These are phyloP conservation scores for Phalloptychus januarius DNA, from an alignment of 2,797 vertebrate genomes.

Conservation along the genomic window DNA sequence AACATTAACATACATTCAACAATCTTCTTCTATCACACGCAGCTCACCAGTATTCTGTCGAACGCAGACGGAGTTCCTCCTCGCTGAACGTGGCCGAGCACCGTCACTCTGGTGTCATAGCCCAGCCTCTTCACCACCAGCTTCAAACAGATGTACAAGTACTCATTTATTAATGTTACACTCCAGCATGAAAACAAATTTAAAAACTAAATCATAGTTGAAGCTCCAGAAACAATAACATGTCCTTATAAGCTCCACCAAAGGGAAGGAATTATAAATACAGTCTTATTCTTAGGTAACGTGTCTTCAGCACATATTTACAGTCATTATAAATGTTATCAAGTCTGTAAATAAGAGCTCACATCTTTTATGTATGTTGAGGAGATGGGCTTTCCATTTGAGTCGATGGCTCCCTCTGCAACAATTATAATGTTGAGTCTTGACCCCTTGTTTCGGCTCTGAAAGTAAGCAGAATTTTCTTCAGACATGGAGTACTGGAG, in stretches of 20 bases:
- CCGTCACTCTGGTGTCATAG: constrained; percentile 94
- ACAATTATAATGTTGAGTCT: constrained; percentile 95
- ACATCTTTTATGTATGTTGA: constrained; percentile 92
- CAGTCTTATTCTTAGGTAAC: background rate
- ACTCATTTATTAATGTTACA: background rate
- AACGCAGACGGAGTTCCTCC: constrained; percentile 95
- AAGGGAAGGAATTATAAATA: background rate
- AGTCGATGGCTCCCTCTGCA: constrained; percentile 91
- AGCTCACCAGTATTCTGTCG: constrained; percentile 84
- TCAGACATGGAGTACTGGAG: background rate
- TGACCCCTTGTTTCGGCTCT: constrained; percentile 91
- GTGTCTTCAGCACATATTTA: background rate
- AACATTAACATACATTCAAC: background rate
- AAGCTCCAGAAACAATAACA: background rate
- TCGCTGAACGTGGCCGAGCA: constrained; percentile 94
- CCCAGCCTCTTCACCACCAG: constrained; percentile 89
- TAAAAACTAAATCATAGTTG: background rate
- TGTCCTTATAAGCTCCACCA: background rate
- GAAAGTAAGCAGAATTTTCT: constrained; percentile 40
- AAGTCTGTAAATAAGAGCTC: constrained; percentile 52
- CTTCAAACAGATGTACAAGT: constrained; percentile 67
- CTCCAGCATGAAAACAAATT: background rate
- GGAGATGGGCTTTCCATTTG: constrained; percentile 85
- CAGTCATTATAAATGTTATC: background rate
- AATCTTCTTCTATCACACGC: background rate